These are phyloP conservation scores for Epizoanthus rinbou DNA, from an alignment of 92 coral and sea anemone genomes.

Conservation along the genomic window DNA sequence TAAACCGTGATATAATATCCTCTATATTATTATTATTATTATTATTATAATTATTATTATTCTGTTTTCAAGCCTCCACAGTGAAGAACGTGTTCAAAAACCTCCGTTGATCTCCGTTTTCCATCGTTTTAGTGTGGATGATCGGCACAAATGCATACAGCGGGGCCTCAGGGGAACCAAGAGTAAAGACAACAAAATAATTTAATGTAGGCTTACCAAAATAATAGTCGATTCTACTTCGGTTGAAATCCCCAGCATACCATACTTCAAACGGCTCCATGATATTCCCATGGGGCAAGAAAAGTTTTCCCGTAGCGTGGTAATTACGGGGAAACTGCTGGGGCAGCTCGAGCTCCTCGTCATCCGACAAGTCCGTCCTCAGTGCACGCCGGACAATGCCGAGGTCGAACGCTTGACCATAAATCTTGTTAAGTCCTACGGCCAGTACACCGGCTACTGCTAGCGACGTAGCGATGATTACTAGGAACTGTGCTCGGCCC, in stretches of 20 bases:
- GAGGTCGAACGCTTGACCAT: neutral
- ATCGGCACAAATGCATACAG: too few species aligned
- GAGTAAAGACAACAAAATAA: too few species aligned
- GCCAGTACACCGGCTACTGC: conserved; percentile 34
- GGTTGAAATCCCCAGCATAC: conserved; percentile 39
- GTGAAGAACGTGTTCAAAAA: too few species aligned
- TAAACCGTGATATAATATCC: too few species aligned
- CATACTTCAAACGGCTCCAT: conserved; percentile 43
- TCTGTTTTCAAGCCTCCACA: too few species aligned
- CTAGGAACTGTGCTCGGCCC: neutral
- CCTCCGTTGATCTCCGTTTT: too few species aligned
- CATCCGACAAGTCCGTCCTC: conserved; percentile 19
- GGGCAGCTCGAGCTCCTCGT: neutral
- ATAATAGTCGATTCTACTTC: conserved; percentile 43
- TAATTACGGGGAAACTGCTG: conserved; percentile 36
- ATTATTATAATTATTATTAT: too few species aligned
- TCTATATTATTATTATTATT: too few species aligned
- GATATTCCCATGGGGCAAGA: conserved; percentile 31
- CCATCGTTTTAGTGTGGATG: too few species aligned
- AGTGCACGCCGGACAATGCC: conserved; percentile 25
- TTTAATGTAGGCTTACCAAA: conserved; percentile 26
- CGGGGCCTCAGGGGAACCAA: too few species aligned
- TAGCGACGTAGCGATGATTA: neutral
- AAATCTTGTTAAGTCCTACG: conserved; percentile 17
- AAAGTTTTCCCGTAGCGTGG: conserved; percentile 37